phyloP scores from a whole-genome alignment of 2,888 invertebrate species.

The Ommatoiulus sabulosus region DNA sequence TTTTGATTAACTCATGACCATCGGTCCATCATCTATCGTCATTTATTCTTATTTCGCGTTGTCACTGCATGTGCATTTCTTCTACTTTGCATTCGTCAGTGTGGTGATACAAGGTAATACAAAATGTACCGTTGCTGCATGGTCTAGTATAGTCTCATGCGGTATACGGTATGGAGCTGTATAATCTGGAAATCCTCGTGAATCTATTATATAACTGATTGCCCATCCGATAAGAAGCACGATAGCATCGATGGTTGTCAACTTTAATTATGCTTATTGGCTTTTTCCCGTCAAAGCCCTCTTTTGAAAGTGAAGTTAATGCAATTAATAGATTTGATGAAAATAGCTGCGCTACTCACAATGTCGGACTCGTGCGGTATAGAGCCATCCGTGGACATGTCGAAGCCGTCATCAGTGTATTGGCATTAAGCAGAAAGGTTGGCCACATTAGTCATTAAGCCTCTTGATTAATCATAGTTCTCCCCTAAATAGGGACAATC shows the following conservation, averaged over 20 bases:
- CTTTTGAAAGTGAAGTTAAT: neutral
- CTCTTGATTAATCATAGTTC: slow-evolving; percentile 27
- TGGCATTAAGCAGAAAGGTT: slow-evolving; percentile 1
- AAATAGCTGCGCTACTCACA: neutral
- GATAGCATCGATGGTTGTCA: neutral
- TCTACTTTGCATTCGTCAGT: too few relatives aligned
- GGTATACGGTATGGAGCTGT: too few relatives aligned
- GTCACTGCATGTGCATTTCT: too few relatives aligned
- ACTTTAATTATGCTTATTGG: neutral
- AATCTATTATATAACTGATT: slow-evolving; percentile 16
- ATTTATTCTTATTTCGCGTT: too few relatives aligned
- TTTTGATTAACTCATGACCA: too few relatives aligned
- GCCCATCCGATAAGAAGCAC: neutral
- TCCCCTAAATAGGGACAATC: slow-evolving; percentile 24
- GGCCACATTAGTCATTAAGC: slow-evolving; percentile 28
- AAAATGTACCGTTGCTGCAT: neutral
- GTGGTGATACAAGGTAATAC: neutral
- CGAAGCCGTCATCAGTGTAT: slow-evolving; percentile 18
- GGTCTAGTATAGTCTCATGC: neutral
- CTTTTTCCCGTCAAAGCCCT: neutral
- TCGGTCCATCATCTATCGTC: too few relatives aligned
- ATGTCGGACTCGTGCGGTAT: neutral
- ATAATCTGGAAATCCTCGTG: neutral
- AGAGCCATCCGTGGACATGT: neutral
- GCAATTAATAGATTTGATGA: slow-evolving; percentile 34